Conservation (phyloP, 1,140 invertebrate genomes). For the Microplitis demolitor region DNA sequence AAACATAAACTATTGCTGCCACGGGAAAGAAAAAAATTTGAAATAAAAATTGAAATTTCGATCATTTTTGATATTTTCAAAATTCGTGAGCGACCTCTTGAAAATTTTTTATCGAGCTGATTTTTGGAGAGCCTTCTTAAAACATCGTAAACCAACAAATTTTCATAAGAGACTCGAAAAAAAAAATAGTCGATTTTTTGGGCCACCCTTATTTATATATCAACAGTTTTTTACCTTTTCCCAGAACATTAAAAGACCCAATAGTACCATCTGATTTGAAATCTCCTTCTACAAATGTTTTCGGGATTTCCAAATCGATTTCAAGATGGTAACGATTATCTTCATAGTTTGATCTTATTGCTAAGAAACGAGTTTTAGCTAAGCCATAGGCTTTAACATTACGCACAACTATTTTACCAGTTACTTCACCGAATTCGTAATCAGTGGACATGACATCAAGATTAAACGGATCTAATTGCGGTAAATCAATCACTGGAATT, state of each 20-base stretch:
- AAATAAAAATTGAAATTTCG: too few species aligned
- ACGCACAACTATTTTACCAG: constrained; percentile 55
- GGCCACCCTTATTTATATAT: too few species aligned
- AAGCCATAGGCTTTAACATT: constrained; percentile 60
- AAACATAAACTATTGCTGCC: too few species aligned
- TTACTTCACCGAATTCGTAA: constrained; percentile 60
- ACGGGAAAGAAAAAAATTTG: too few species aligned
- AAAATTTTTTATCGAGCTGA: too few species aligned
- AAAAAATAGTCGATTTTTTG: too few species aligned
- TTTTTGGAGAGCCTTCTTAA: too few species aligned
- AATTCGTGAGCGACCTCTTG: too few species aligned
- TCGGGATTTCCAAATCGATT: constrained; percentile 61
- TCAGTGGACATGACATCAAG: constrained; percentile 54
- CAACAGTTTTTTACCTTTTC: constrained; percentile 50
- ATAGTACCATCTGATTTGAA: constrained; percentile 62
- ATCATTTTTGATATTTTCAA: too few species aligned
- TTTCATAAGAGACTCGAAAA: too few species aligned
- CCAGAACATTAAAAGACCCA: constrained; percentile 59
- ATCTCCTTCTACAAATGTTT: constrained; percentile 56
- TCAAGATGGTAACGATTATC: constrained; percentile 62
- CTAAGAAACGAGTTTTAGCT: constrained; percentile 56
- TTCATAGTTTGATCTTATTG: constrained; percentile 60
- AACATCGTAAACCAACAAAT: too few species aligned
- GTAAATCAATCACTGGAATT: constrained; percentile 59
- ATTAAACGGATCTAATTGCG: constrained; percentile 60